Conservation (phyloP, 2,888 invertebrate genomes). For the Epinotia demarniana region DNA sequence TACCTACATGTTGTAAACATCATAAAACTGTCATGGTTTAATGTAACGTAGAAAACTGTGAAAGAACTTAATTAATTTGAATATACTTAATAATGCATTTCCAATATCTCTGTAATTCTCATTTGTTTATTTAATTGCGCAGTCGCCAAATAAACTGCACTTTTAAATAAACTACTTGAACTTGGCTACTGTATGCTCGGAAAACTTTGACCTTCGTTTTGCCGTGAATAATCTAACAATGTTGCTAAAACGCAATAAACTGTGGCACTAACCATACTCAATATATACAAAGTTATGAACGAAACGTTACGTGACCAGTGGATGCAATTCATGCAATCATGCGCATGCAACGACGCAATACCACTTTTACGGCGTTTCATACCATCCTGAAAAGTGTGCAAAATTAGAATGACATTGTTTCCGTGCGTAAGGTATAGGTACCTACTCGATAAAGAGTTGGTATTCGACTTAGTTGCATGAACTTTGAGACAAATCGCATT, state of each 20-base stretch:
- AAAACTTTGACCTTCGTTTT: conserved; percentile 25
- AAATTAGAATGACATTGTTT: conserved; percentile 8
- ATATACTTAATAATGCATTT: background rate
- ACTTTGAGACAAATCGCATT: background rate
- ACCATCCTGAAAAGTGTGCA: conserved; percentile 23
- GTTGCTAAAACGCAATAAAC: conserved; percentile 36
- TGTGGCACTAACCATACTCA: conserved; percentile 44
- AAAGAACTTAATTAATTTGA: background rate
- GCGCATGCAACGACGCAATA: conserved; percentile 25
- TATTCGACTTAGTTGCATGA: background rate
- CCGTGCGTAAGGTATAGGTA: background rate
- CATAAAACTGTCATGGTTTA: background rate
- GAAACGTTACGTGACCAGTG: conserved; percentile 39
- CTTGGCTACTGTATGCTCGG: conserved; percentile 7
- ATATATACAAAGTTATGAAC: conserved; percentile 41
- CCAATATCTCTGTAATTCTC: background rate
- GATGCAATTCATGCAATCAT: conserved; percentile 33
- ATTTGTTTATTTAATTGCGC: background rate
- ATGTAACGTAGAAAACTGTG: background rate
- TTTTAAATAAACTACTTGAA: conserved; percentile 3
- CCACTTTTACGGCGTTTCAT: conserved; percentile 8
- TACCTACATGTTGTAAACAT: no score
- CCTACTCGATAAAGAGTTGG: background rate
- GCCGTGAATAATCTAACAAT: conserved; percentile 25
- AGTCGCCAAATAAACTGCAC: background rate